phyloP scores from a whole-genome alignment of 1,140 invertebrate species.

The Lasaia peninsularis region DNA sequence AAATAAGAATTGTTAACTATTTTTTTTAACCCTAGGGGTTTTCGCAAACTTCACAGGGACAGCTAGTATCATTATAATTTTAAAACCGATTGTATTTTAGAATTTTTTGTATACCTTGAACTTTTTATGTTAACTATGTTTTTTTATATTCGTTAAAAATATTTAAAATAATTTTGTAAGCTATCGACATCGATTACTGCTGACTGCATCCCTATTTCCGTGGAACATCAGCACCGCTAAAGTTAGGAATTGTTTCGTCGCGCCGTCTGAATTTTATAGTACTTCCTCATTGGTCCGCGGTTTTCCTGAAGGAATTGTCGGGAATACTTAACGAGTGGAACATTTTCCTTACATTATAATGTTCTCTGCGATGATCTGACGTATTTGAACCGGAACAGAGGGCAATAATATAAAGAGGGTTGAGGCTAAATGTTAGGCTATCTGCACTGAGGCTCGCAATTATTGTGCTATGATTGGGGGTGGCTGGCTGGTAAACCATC shows the following conservation, averaged over 20 bases:
- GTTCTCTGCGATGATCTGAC: neutral
- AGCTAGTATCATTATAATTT: too few relatives aligned
- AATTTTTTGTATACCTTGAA: too few relatives aligned
- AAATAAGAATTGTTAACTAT: too few relatives aligned
- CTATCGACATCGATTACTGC: neutral
- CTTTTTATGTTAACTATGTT: too few relatives aligned
- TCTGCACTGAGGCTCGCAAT: too few relatives aligned
- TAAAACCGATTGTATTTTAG: too few relatives aligned
- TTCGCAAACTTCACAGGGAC: too few relatives aligned
- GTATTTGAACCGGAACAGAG: neutral
- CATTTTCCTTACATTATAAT: neutral
- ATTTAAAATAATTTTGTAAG: too few relatives aligned
- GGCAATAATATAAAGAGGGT: neutral
- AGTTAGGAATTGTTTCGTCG: constrained; percentile 9
- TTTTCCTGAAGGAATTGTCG: constrained; percentile 9
- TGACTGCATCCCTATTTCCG: neutral
- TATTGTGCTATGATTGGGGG: too few relatives aligned
- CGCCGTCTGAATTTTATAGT: constrained; percentile 9
- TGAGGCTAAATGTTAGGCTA: neutral
- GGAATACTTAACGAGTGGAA: neutral
- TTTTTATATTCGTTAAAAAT: too few relatives aligned
- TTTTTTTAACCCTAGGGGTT: too few relatives aligned
- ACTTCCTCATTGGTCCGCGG: neutral
- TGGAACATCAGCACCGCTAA: neutral
- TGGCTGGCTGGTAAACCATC: too few relatives aligned